phyloP scores from a whole-genome alignment of 2,113 vertebrate species.

The Atherinomorus stipes region DNA sequence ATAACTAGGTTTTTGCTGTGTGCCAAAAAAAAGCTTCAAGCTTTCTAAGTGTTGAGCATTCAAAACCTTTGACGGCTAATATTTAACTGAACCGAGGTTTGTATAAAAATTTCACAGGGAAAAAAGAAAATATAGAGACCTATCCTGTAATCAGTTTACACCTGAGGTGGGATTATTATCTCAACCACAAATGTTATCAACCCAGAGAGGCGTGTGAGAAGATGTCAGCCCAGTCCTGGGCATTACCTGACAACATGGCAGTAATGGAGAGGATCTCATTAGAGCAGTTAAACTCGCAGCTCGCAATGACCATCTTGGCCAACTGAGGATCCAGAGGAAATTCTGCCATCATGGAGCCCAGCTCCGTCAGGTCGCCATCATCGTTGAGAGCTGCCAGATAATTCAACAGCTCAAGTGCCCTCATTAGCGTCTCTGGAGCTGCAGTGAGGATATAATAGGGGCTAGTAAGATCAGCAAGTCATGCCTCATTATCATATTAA shows the following conservation, averaged over 20 bases:
- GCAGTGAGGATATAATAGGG: not conserved
- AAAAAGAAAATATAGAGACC: not conserved
- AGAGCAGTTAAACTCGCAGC: constrained; percentile 99
- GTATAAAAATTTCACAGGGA: not conserved
- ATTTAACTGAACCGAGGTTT: not conserved
- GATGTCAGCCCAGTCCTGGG: constrained; percentile 81
- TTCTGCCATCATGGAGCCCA: constrained; percentile 99
- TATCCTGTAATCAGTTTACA: not conserved
- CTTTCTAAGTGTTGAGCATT: too few relatives aligned
- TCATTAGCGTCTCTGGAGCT: constrained; percentile 99
- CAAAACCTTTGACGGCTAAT: not conserved
- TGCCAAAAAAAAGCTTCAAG: too few relatives aligned
- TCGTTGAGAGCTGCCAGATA: constrained; percentile 98
- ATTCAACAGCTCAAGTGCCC: constrained; percentile 97
- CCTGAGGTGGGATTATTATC: not conserved
- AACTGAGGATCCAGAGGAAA: constrained; percentile 98
- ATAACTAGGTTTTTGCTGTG: too few relatives aligned
- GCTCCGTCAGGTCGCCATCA: constrained; percentile 96
- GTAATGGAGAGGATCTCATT: constrained; percentile 99
- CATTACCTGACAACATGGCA: constrained; percentile 99
- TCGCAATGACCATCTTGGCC: constrained; percentile 99
- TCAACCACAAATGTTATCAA: constrained; percentile 4
- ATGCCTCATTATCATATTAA: not conserved
- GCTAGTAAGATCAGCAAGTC: not conserved
- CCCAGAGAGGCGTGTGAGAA: constrained; percentile 34